Evolutionary conservation across 1,140 invertebrate species (phyloP), one percentile per base, ranked within the genome.

Genomic region (Drosophila tsacasi): DNA sequence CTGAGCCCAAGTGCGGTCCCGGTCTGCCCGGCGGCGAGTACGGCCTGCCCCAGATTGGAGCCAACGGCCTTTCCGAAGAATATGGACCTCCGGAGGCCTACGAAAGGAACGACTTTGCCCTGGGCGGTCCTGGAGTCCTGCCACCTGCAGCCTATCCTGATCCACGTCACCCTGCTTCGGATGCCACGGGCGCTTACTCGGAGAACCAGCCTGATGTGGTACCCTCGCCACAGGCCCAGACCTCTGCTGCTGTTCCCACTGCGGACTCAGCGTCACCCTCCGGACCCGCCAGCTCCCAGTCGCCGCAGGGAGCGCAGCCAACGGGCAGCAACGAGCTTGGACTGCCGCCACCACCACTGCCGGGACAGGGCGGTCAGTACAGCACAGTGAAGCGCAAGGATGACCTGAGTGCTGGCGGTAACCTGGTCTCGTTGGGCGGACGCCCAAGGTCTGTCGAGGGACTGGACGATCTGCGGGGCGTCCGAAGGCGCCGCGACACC

Each of bases 381-480:
- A 97, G 96, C 74, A 97, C 96, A 0, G 96, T 98, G 7, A 95
- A 97, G 93, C 97, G 97, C 93, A 96, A 96, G 79, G 95, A 94
- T 62, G 95, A 95, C 15, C 93, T 95, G 2, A 96, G 97, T 92
- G 96, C 96, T 6, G 96, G 97, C 87, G 96, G 96, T 13, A 97
- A 97, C 91, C 94, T 97, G 35, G 96, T 96, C 8, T 97, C 96
- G 13, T 93, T 97, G 58, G 97, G 97, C 47, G 97, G 97, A 54
- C 94, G 97, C 55, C 97, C 97, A 17, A 95, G 97, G 81, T 97
- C 97, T 10, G 97, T 98, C 17, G 96, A 96, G 91, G 95, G 95
- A 69, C 60, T 93, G 23, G 94, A 95, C 82, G 95, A 95, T 91
- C 93, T 97, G 64, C 94, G 96, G 21, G 96, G 96, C 30, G 96